Conservation (phyloP, 2,113 vertebrate genomes). For the Puntigrus tetrazona region DNA sequence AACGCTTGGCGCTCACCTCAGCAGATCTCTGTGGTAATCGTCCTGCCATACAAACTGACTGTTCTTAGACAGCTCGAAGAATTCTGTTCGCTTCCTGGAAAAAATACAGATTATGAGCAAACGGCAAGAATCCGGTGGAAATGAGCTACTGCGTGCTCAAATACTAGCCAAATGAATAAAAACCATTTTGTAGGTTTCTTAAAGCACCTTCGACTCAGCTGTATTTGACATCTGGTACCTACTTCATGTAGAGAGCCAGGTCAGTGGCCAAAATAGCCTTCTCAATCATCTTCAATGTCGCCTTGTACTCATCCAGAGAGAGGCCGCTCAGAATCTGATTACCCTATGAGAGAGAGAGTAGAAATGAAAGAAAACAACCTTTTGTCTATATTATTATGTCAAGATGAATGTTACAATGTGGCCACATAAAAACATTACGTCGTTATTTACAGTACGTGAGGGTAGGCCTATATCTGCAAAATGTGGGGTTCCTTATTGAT, state of each 20-base stretch:
- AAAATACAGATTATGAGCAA: slow-evolving; percentile 54
- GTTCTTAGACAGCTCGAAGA: slow-evolving; percentile 93
- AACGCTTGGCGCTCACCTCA: slow-evolving; percentile 77
- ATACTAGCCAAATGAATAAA: neutral
- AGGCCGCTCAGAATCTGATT: slow-evolving; percentile 95
- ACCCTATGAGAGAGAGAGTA: slow-evolving; percentile 74
- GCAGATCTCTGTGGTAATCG: slow-evolving; percentile 86
- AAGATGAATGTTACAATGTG: neutral
- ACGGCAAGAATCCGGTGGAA: neutral
- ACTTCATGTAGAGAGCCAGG: slow-evolving; percentile 95
- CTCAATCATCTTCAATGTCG: slow-evolving; percentile 93
- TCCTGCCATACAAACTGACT: slow-evolving; percentile 89
- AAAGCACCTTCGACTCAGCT: slow-evolving; percentile 32
- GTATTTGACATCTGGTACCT: slow-evolving; percentile 71
- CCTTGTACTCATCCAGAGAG: slow-evolving; percentile 93
- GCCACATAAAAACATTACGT: neutral
- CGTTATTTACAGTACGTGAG: neutral
- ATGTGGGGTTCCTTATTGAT: neutral
- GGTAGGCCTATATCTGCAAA: neutral
- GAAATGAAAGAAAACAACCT: neutral
- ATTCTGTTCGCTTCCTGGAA: slow-evolving; percentile 82
- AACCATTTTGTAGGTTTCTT: neutral
- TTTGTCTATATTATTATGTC: neutral
- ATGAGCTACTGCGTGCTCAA: neutral
- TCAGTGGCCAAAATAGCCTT: slow-evolving; percentile 96